A percentile compares a stretch with the other conserved stretches of the same genome.
phyloP scores from a whole-genome alignment of 2,797 vertebrate genomes.

The Chaunax sp. region DNA sequence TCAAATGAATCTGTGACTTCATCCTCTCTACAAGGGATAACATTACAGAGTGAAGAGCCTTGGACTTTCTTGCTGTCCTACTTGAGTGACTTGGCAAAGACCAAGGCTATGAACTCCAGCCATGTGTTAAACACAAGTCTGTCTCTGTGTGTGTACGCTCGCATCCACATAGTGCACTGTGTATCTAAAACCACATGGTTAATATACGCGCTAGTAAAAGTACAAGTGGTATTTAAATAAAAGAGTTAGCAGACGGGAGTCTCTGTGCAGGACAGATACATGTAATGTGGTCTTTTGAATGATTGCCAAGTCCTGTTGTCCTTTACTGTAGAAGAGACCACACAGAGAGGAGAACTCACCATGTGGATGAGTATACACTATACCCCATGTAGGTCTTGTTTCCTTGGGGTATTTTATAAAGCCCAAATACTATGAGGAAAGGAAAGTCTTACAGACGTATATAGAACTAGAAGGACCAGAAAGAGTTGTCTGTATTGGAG shows the following conservation, averaged over 20 bases:
- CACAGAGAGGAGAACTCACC: conserved; percentile 57
- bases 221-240: conserved; percentile 48
- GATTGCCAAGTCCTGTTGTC: conserved; percentile 54
- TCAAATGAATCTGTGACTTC: conserved; percentile 62
- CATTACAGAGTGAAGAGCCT: conserved; percentile 56
- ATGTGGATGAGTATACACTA: conserved; percentile 35
- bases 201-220: conserved; percentile 48
- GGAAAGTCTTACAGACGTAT: conserved; percentile 32
- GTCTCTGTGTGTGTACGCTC: conserved; percentile 31
- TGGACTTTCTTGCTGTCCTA: conserved; percentile 57
- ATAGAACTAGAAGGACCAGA: conserved; percentile 26
- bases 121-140: conserved; percentile 64
- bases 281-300: conserved; percentile 38
- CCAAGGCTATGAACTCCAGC: conserved; percentile 42
- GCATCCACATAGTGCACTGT: conserved; percentile 38
- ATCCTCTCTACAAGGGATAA: conserved; percentile 58
- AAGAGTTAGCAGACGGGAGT: conserved; percentile 42
- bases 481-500: conserved; percentile 1
- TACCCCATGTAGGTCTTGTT: conserved; percentile 41
- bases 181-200: conserved; percentile 52
- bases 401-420: conserved; percentile 57
- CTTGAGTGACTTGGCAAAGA: conserved; percentile 61
- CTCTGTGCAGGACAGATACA: conserved; percentile 44
- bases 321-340: conserved; percentile 61
- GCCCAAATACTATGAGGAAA: conserved; percentile 41